These are phyloP conservation scores for Aeoliscus strigatus DNA, from an alignment of 2,797 vertebrate species.

Conservation along the genomic window DNA sequence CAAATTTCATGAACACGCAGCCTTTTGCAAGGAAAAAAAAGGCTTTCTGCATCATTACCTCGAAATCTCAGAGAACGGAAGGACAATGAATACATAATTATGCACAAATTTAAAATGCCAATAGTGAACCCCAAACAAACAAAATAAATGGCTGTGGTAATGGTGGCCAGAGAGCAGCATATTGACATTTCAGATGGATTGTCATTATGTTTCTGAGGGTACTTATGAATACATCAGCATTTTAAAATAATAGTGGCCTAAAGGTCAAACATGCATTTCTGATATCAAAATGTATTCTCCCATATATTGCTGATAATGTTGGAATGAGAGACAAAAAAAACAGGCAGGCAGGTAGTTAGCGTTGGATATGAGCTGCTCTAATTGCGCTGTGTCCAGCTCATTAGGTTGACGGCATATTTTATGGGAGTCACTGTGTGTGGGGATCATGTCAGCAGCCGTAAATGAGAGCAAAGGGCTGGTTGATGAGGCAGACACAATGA, in stretches of 20 bases:
- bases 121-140: background rate
- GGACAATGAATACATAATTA: background rate
- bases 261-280: too few relatives aligned
- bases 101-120: conserved; percentile 10
- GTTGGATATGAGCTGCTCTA: too few relatives aligned
- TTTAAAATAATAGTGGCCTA: too few relatives aligned
- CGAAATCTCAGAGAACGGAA: too few relatives aligned
- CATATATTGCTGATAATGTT: too few relatives aligned
- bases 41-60: too few relatives aligned
- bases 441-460: conserved; percentile 50
- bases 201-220: conserved; percentile 3
- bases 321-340: too few relatives aligned
- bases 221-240: background rate
- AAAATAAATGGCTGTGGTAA: background rate
- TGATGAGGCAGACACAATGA: conserved; percentile 56
- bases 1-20: too few relatives aligned
- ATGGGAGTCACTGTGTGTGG: conserved; percentile 41
- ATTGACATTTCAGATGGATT: conserved; percentile 5
- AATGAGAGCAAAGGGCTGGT: conserved; percentile 48
- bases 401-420: conserved; percentile 50
- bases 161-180: background rate
- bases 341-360: too few relatives aligned
- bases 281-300: too few relatives aligned
- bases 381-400: conserved; percentile 54
- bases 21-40: too few relatives aligned